Evolutionary conservation across 2,888 invertebrate genomes (phyloP), one percentile per base, ranked within the genome.

Genomic region (Mythimna loreyi): DNA sequence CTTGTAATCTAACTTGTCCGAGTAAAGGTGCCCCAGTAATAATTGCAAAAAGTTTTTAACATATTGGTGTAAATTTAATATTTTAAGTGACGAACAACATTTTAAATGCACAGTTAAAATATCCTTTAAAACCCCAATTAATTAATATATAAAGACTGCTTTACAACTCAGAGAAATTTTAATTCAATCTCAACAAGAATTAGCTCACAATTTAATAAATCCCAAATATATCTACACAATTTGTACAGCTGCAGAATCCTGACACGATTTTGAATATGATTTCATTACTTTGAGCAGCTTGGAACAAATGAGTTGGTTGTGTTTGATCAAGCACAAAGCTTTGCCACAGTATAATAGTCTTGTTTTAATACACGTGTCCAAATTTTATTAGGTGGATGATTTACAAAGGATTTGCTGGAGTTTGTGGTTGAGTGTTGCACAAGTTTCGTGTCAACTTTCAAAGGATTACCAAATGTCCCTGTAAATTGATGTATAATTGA

Each of bases 251-350:
- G 16, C 8, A 23, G 56, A 82, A 80, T 81, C 75, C 58, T 68
- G 81, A 81, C 82, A 84, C 81, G 81, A 78, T 80, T 85, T 84
- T 75, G 81, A 85, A 86, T 85, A 85, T 87, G 76, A 88, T 89
- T 89, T 87, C 84, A 89, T 89, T 86, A 87, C 79, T 76, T 75
- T 84, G 71, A 65, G 64, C 45, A 36, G 58, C 68, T 59, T n/a
- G 36, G 50, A 57, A 67, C 77, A 82, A 84, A 86, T 80, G 78
- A 85, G 75, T 56, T 75, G 71, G 76, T 85, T 77, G 82, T 81
- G 85, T 86, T 85, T 85, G 75, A 85, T 82, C 67, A 86, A 78
- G 68, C 77, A 73, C 75, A 77, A 79, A 77, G 75, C 77, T 72
- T 65, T 65, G 68, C 59, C 55, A 40, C 65, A 47, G 52, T 63